phyloP scores from a whole-genome alignment of 2,113 vertebrate genomes.

The Ceyx melanurus region DNA sequence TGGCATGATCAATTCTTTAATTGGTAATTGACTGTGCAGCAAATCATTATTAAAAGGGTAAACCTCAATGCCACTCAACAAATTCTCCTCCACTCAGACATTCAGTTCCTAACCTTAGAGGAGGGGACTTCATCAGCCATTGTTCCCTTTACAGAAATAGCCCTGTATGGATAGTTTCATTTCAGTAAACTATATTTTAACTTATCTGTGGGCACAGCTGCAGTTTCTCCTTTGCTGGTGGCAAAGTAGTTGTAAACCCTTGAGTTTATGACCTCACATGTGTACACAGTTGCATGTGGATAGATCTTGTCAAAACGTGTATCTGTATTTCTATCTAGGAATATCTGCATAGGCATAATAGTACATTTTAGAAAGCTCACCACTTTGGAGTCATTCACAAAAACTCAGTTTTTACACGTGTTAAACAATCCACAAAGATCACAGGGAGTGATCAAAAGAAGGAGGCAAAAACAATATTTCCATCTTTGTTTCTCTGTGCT shows the following conservation, averaged over 20 bases:
- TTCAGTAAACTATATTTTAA: neutral
- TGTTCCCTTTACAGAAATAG: neutral
- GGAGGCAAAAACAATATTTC: neutral
- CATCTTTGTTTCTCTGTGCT: conserved; percentile 1
- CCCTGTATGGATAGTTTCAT: neutral
- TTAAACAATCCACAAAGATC: neutral
- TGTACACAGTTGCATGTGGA: neutral
- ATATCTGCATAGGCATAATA: neutral
- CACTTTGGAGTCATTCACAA: neutral
- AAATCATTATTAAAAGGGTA: neutral
- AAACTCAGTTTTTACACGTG: neutral
- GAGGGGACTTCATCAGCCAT: neutral
- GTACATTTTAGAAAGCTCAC: neutral
- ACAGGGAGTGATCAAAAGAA: neutral
- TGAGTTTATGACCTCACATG: neutral
- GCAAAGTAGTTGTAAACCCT: neutral
- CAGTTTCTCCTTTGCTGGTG: neutral
- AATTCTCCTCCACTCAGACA: neutral
- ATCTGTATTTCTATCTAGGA: neutral
- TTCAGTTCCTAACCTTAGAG: neutral
- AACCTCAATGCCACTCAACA: neutral
- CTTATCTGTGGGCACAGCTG: neutral
- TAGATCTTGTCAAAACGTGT: neutral
- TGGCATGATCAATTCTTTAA: neutral
- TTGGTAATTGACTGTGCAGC: neutral